These are phyloP conservation scores for Heterohyrax brucei DNA, from an alignment of 2,797 vertebrate genomes.

Conservation along the genomic window DNA sequence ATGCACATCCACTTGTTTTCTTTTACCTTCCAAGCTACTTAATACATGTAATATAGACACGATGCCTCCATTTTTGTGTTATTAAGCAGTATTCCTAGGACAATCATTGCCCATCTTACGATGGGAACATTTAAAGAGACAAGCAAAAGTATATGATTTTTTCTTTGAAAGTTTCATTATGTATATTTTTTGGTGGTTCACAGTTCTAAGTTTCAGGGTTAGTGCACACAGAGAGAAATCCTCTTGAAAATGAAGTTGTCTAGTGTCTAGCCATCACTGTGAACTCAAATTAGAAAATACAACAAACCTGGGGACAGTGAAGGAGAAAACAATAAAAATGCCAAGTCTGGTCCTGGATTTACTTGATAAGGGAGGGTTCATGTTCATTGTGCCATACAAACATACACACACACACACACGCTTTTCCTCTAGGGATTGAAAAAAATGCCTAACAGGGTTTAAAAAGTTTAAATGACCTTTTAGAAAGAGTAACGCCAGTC, in stretches of 20 bases:
- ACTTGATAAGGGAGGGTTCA: constrained; percentile 27
- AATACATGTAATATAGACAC: constrained; percentile 26
- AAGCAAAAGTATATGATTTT: constrained; percentile 71
- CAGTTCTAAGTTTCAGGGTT: constrained; percentile 69
- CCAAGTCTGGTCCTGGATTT: constrained; percentile 26
- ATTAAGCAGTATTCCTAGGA: constrained; percentile 64
- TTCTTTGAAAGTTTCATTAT: constrained; percentile 73
- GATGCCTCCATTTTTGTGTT: neutral
- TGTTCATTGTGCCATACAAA: neutral
- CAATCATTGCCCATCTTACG: constrained; percentile 74
- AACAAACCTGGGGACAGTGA: constrained; percentile 71
- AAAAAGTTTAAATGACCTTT: constrained; percentile 37
- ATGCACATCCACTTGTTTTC: too few relatives aligned
- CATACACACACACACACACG: neutral
- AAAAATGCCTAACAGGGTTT: constrained; percentile 68
- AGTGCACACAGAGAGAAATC: constrained; percentile 60
- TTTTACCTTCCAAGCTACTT: constrained; percentile 38
- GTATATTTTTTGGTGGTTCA: constrained; percentile 66
- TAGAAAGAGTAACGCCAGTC: constrained; percentile 13
- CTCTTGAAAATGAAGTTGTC: constrained; percentile 71
- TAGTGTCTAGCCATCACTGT: constrained; percentile 49
- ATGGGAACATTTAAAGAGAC: constrained; percentile 71
- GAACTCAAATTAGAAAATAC: constrained; percentile 80
- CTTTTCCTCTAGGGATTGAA: constrained; percentile 29
- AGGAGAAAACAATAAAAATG: constrained; percentile 79